These are phyloP conservation scores for roundworm (Caenorhabditis elegans) DNA, from an alignment of 1,140 invertebrate species.

Conservation along the genomic window WBcel235 BX284606.5:14960501-14961000, in stretches of 20 bases:
- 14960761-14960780: not conserved
- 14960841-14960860: not conserved
- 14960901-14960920: conserved; percentile 13
- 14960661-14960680: conserved; percentile 13
- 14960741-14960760: not conserved
- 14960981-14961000: conserved; percentile 10
- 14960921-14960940: not conserved
- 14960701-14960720: conserved; percentile 17
- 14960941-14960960: not conserved
- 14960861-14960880: not conserved
- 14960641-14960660: not conserved
- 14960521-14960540: no score
- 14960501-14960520: no score
- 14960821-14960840: conserved; percentile 21
- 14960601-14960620: not conserved
- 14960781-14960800: conserved; percentile 20
- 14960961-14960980: not conserved
- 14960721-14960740: conserved; percentile 16
- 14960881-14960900: conserved; percentile 5
- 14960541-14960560: not conserved
- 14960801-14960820: not conserved
- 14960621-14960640: not conserved
- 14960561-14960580: not conserved
- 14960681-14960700: conserved; percentile 25
- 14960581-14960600: not conserved